These are phyloP conservation scores for Pammene fasciana DNA, from an alignment of 2,888 invertebrate genomes.

Conservation along the genomic window DNA sequence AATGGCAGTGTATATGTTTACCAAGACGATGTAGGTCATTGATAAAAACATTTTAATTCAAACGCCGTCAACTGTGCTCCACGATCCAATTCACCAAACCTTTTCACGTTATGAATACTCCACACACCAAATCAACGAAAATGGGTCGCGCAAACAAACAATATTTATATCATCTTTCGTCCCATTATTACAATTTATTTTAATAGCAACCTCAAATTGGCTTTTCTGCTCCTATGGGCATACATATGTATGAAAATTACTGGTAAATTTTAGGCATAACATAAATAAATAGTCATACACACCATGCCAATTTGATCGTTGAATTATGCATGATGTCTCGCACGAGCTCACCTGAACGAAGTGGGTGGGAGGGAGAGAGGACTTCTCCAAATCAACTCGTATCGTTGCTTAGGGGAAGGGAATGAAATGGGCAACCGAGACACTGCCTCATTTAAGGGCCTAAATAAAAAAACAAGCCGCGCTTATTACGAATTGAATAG, in stretches of 20 bases:
- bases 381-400: constrained; percentile 64
- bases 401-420: constrained; percentile 60
- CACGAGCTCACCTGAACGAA: constrained; percentile 65
- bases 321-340: constrained; percentile 81
- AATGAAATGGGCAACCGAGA: constrained; percentile 73
- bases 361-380: constrained; percentile 57
- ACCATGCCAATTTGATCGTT: constrained; percentile 80
- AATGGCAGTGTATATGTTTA: no score
- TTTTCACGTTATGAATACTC: constrained; percentile 32
- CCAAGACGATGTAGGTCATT: constrained; percentile 7
- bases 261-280: constrained; percentile 68
- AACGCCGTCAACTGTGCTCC: constrained; percentile 31
- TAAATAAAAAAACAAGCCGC: constrained; percentile 60
- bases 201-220: constrained; percentile 43
- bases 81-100: constrained; percentile 28
- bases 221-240: constrained; percentile 46
- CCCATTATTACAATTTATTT: constrained; percentile 34
- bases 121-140: constrained; percentile 31
- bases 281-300: constrained; percentile 77
- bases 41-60: constrained; percentile 24
- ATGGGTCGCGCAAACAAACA: constrained; percentile 29
- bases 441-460: constrained; percentile 62
- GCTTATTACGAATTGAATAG: constrained; percentile 56
- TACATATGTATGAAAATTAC: constrained; percentile 66
- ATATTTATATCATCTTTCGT: constrained; percentile 12